Conservation (phyloP, 2,888 invertebrate species). For the Zhuqinia jingwanae region DNA sequence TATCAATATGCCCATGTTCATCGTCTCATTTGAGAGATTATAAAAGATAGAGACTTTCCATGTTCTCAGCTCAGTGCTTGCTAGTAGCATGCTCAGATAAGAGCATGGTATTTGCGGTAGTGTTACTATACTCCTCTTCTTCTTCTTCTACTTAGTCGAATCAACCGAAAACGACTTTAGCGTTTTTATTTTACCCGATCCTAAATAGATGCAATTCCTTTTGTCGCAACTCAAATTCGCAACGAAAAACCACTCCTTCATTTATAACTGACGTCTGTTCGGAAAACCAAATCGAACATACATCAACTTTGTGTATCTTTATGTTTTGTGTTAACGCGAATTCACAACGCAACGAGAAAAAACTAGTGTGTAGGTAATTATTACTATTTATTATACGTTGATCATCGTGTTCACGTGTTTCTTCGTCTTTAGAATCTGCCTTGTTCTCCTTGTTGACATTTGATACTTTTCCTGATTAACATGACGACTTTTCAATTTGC, state of each 20-base stretch:
- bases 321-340: background rate
- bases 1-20: background rate
- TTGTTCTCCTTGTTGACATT: slow-evolving; percentile 12
- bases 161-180: too few species aligned
- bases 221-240: background rate
- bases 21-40: slow-evolving; percentile 7
- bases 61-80: slow-evolving; percentile 47
- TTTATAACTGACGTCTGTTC: background rate
- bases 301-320: too few species aligned
- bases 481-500: too few species aligned
- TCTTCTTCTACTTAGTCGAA: too few species aligned
- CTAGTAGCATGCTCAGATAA: slow-evolving; percentile 56
- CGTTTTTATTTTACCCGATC: slow-evolving; percentile 25
- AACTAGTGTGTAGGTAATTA: too few species aligned
- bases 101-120: slow-evolving; percentile 54
- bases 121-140: background rate
- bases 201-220: background rate
- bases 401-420: background rate
- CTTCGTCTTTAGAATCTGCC: background rate
- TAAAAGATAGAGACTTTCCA: slow-evolving; percentile 54
- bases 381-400: background rate
- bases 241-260: slow-evolving; percentile 1
- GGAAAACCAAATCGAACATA: background rate
- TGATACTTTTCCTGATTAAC: too few species aligned
- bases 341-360: slow-evolving; percentile 12